Evolutionary conservation across 2,888 invertebrate genomes (phyloP), one percentile per base, ranked within the genome.

Genomic region (Acrocyrtus sp.): DNA sequence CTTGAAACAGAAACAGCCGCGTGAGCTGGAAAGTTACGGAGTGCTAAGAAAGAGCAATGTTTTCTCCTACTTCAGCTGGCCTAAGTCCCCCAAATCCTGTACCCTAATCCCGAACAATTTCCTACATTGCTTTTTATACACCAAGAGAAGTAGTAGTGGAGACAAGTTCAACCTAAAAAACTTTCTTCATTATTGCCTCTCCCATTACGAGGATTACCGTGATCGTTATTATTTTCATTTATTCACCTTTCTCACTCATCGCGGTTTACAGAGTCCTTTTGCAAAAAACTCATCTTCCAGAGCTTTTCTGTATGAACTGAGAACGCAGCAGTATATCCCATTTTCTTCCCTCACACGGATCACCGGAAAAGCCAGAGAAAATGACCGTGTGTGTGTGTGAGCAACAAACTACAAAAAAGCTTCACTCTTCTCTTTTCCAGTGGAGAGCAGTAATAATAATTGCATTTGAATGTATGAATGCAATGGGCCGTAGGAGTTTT

Each of bases 151-250:
- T 19, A 57, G 12, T 24, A 6, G n/a, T n/a, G n/a, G n/a, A n/a
- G n/a, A n/a, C 47, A 10, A 2, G 17, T 10, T n/a, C 47, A 47
- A 8, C 21, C 21, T 22, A 47, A 21, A 63, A 51, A 63, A 45
- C 45, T 63, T 61, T 61, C 34, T 54, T 65, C 54, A 65, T 54
- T 65, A 54, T 54, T 54, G 45, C 54, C 12, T 47, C 54, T 54
- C 65, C 65, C 54, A 65, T 65, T 65, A 65, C 54, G 65, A 47
- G 65, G 65, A 65, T 65, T 65, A 65, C 56, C 65, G 34, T 65
- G 65, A 62, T 65, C 65, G 65, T 65, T 65, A 65, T 65, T 65
- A 65, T 65, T 65, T 65, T 65, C 65, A 65, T 65, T 65, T 65
- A 65, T 65, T 65, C 65, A 65, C 65, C 65, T 65, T 65, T 45